A percentile compares a stretch with the other conserved stretches of the same genome.
Evolutionary conservation across 2,797 vertebrate species (phyloP).

Genomic region (Nasua narica): DNA sequence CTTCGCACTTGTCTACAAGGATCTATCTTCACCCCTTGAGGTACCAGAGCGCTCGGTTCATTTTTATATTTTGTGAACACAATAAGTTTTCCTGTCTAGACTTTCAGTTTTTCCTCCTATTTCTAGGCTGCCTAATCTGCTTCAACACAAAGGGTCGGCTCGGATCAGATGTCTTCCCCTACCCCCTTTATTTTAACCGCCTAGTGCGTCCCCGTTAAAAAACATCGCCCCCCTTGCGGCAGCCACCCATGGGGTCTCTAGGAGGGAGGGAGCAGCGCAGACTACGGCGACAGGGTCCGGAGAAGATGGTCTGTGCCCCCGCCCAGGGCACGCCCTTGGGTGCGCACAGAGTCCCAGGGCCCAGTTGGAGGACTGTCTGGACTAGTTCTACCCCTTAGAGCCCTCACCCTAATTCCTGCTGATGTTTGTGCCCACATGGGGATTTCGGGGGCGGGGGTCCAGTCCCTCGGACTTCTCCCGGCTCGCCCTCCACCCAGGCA

Average conservation of each 20-base stretch:
- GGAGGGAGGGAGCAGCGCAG: neutral
- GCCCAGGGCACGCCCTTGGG: neutral
- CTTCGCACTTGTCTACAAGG: slow-evolving; percentile 40
- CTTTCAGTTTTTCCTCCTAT: slow-evolving; percentile 70
- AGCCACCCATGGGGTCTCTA: neutral
- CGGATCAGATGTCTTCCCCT: slow-evolving; percentile 52
- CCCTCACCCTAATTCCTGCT: neutral
- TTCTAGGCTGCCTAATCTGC: slow-evolving; percentile 64
- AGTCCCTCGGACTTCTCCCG: neutral
- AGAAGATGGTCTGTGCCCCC: neutral
- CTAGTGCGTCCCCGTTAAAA: neutral
- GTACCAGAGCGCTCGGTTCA: slow-evolving; percentile 62
- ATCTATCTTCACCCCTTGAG: slow-evolving; percentile 67
- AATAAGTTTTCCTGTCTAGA: slow-evolving; percentile 77
- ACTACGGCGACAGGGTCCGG: neutral
- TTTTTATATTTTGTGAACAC: slow-evolving; percentile 74
- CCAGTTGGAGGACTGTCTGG: neutral
- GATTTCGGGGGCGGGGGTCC: neutral
- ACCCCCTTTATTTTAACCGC: neutral
- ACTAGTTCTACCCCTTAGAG: neutral
- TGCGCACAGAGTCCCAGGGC: neutral
- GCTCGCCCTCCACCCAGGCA: neutral
- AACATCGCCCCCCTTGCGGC: neutral
- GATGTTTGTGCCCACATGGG: too few species aligned
- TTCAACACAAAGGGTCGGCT: slow-evolving; percentile 67